A percentile compares a stretch with the other conserved stretches of the same genome.
Conservation (phyloP, 2,888 invertebrate genomes). For the Hypomecis punctinalis region DNA sequence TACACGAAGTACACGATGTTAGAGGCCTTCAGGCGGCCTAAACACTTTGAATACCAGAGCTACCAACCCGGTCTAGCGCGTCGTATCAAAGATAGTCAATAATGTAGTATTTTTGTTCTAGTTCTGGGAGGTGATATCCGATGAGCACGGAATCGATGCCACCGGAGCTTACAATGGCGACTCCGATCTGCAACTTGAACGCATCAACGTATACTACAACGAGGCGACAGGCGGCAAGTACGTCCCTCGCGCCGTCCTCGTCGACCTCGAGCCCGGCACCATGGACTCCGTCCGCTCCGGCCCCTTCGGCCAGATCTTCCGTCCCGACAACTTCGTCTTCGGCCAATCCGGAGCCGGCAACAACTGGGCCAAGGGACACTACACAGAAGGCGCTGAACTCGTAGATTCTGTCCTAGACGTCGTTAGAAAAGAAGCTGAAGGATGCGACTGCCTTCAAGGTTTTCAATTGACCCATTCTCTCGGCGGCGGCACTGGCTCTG, state of each 20-base stretch:
- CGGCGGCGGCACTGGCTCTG: conserved; percentile 91
- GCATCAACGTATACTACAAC: conserved; percentile 91
- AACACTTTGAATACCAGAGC: too few relatives aligned
- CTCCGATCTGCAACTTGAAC: conserved; percentile 89
- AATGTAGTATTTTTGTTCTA: conserved; percentile 47
- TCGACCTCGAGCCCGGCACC: conserved; percentile 75
- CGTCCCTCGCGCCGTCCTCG: conserved; percentile 72
- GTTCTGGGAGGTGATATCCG: conserved; percentile 78
- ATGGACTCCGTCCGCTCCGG: conserved; percentile 89
- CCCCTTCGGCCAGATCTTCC: conserved; percentile 89
- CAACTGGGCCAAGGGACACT: conserved; percentile 88
- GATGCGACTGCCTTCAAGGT: conserved; percentile 87
- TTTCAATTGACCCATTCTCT: conserved; percentile 89
- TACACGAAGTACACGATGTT: too few relatives aligned
- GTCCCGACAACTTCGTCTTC: conserved; percentile 90
- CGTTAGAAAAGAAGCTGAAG: conserved; percentile 86
- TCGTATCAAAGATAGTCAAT: neutral
- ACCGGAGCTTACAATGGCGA: conserved; percentile 86
- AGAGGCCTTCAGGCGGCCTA: too few relatives aligned
- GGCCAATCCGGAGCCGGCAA: conserved; percentile 86
- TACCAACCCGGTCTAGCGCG: too few relatives aligned
- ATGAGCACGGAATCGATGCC: conserved; percentile 74
- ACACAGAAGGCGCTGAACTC: conserved; percentile 87
- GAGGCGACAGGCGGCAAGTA: conserved; percentile 86
- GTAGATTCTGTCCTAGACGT: conserved; percentile 86